phyloP scores from a whole-genome alignment of 2,888 invertebrate genomes.

The Eilema sororculum region DNA sequence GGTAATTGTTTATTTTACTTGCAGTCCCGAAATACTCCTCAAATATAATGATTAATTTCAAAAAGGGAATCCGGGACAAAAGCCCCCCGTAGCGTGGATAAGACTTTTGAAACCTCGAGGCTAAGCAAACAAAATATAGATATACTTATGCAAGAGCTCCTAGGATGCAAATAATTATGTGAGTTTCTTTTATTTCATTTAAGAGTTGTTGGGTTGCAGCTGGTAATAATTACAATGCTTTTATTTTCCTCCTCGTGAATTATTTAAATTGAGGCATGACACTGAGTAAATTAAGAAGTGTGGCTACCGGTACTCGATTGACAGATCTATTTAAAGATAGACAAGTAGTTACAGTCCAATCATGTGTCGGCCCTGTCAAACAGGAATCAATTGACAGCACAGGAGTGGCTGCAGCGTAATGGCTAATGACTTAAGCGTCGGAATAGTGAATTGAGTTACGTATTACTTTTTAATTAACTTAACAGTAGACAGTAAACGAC shows the following conservation, averaged over 20 bases:
- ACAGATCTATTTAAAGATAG: neutral
- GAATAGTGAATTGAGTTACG: neutral
- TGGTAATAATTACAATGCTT: neutral
- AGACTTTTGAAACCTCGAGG: constrained; percentile 1
- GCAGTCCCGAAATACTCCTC: too few species aligned
- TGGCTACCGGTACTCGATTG: neutral
- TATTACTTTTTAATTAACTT: neutral
- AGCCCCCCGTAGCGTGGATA: neutral
- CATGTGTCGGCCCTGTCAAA: neutral
- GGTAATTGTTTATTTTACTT: too few species aligned
- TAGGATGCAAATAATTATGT: neutral
- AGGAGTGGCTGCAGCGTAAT: neutral
- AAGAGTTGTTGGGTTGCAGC: neutral
- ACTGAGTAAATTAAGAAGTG: neutral
- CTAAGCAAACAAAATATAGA: neutral
- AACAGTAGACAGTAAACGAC: neutral
- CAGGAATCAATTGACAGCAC: neutral
- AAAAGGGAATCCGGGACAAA: too few species aligned
- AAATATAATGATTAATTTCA: too few species aligned
- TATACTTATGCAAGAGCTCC: neutral
- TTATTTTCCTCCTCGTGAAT: neutral
- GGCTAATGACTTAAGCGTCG: neutral
- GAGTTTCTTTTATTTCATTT: neutral
- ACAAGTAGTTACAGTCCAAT: neutral
- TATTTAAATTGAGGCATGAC: neutral